phyloP scores from a whole-genome alignment of 2,113 vertebrate species.

The Phrynocephalus versicolor region DNA sequence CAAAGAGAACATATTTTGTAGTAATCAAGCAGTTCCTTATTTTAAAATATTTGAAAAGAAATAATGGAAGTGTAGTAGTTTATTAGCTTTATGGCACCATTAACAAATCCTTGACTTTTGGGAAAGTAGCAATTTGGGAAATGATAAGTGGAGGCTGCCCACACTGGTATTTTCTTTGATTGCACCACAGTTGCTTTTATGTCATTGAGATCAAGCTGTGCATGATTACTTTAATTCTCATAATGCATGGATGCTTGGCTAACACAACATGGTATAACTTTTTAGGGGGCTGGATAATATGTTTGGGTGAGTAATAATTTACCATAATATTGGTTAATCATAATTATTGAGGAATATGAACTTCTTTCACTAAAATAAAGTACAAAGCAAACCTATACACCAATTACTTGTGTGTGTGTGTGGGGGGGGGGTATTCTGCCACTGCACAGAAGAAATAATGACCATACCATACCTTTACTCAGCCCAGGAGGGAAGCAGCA shows the following conservation, averaged over 20 bases:
- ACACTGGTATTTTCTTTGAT: slow-evolving; percentile 70
- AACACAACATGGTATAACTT: slow-evolving; percentile 42
- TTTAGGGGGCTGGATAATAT: slow-evolving; percentile 11
- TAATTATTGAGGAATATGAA: not conserved
- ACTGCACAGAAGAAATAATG: too few relatives aligned
- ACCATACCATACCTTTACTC: too few relatives aligned
- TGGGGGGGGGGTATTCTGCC: not conserved
- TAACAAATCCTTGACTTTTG: slow-evolving; percentile 70
- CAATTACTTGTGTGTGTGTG: not conserved
- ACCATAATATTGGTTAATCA: slow-evolving; percentile 13
- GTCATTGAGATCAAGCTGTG: slow-evolving; percentile 69
- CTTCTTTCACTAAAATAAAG: not conserved
- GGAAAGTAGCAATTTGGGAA: slow-evolving; percentile 59
- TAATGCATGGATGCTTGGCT: slow-evolving; percentile 48
- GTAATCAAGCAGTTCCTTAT: slow-evolving; percentile 2
- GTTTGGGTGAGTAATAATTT: slow-evolving; percentile 38
- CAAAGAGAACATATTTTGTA: slow-evolving; percentile 20
- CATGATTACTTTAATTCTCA: slow-evolving; percentile 69
- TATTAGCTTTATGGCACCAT: slow-evolving; percentile 46
- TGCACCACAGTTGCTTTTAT: slow-evolving; percentile 70
- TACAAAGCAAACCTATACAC: not conserved
- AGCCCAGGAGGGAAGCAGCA: too few relatives aligned
- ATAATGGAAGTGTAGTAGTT: slow-evolving; percentile 14
- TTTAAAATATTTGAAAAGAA: slow-evolving; percentile 41
- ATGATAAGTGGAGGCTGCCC: slow-evolving; percentile 65